These are phyloP conservation scores for Micromys minutus DNA, from an alignment of 2,113 vertebrate genomes.

Conservation along the genomic window DNA sequence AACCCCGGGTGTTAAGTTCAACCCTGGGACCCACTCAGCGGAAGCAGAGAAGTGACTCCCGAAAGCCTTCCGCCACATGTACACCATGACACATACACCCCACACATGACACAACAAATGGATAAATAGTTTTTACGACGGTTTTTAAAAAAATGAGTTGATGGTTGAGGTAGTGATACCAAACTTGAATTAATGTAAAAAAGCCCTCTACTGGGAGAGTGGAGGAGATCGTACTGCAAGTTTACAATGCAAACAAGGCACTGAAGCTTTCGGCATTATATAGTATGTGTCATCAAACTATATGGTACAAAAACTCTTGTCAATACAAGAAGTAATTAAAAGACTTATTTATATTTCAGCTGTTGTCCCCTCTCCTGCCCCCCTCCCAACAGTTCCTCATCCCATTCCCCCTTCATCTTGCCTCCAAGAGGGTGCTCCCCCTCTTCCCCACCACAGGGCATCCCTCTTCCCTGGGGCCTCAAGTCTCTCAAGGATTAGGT, in stretches of 20 bases:
- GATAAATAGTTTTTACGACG: not conserved
- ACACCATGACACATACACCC: not conserved
- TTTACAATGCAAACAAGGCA: not conserved
- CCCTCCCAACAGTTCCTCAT: too few relatives aligned
- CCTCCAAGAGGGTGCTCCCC: too few relatives aligned
- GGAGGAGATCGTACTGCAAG: not conserved
- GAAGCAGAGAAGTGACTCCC: not conserved
- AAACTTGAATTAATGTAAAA: slow-evolving; percentile 57
- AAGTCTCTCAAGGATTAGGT: too few relatives aligned
- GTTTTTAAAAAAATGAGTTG: not conserved
- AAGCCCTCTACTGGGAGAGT: slow-evolving; percentile 28
- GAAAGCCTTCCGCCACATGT: not conserved
- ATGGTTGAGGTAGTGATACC: not conserved
- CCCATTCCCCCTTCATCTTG: too few relatives aligned
- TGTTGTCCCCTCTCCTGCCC: too few relatives aligned
- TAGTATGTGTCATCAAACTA: slow-evolving; percentile 31
- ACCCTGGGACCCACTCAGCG: not conserved
- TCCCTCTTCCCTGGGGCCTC: too few relatives aligned
- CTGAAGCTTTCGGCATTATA: not conserved
- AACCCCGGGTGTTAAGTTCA: not conserved
- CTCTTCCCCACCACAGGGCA: too few relatives aligned
- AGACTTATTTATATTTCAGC: too few relatives aligned
- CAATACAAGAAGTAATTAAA: slow-evolving; percentile 46
- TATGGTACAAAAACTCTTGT: not conserved
- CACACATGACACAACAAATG: not conserved